Evolutionary conservation across 2,888 invertebrate species (phyloP).

Genomic region (Epinotia ramella): DNA sequence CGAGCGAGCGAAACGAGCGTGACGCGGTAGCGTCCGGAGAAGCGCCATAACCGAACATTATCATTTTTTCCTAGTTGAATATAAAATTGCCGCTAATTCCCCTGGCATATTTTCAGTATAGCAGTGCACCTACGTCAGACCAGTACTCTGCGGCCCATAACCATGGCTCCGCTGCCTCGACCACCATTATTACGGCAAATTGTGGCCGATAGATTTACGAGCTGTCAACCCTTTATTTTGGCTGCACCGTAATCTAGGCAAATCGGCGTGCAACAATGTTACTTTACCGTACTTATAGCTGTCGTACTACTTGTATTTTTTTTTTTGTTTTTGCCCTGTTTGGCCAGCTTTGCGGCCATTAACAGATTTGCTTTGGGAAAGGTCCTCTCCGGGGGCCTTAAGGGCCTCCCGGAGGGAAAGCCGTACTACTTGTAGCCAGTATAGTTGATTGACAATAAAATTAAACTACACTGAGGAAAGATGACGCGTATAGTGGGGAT

Average conservation of each 20-base stretch:
- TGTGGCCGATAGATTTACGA: constrained; percentile 48
- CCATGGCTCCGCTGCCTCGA: constrained; percentile 21
- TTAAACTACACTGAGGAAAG: not conserved
- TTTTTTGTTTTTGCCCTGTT: no score
- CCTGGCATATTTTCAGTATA: no score
- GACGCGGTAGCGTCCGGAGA: no score
- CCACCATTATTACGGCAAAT: constrained; percentile 41
- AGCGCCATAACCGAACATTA: no score
- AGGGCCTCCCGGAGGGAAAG: no score
- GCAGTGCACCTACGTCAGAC: constrained; percentile 8
- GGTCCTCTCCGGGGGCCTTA: no score
- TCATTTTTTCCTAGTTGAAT: no score
- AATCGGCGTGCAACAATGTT: constrained; percentile 27
- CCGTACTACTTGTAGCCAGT: not conserved
- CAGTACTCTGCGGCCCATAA: not conserved
- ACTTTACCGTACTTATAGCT: constrained; percentile 6
- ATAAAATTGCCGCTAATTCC: no score
- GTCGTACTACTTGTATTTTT: not conserved
- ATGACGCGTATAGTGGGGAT: not conserved
- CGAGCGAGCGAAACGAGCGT: no score
- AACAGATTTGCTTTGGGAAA: no score
- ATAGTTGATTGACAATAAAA: constrained; percentile 12
- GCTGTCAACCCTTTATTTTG: constrained; percentile 49
- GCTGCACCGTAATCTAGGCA: constrained; percentile 39
- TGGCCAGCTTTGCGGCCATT: no score